These are phyloP conservation scores for Acronicta aceris DNA, from an alignment of 2,888 invertebrate genomes.

Conservation along the genomic window DNA sequence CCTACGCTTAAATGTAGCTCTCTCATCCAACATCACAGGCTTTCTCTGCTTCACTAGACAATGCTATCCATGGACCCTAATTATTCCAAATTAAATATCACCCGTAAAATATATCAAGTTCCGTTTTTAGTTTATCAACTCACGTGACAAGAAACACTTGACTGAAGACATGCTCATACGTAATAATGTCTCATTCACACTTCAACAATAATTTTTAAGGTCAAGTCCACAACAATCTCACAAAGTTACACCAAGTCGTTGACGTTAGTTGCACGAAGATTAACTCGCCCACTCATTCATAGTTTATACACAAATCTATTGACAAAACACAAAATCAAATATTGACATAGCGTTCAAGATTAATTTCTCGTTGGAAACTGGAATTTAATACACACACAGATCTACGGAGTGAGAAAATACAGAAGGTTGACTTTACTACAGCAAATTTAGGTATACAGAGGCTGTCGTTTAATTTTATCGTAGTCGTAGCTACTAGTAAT, in stretches of 20 bases:
- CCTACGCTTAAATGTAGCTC: not conserved
- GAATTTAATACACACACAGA: conserved; percentile 52
- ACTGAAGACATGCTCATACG: conserved; percentile 29
- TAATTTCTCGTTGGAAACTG: conserved; percentile 61
- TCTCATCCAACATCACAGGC: not conserved
- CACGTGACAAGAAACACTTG: conserved; percentile 46
- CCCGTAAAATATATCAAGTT: conserved; percentile 24
- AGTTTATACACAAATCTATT: conserved; percentile 52
- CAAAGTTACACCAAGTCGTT: conserved; percentile 34
- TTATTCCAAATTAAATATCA: conserved; percentile 23
- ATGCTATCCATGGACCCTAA: not conserved
- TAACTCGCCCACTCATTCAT: conserved; percentile 51
- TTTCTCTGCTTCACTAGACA: conserved; percentile 16
- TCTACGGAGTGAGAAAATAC: not conserved
- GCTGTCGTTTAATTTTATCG: not conserved
- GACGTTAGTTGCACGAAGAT: conserved; percentile 51
- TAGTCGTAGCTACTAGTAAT: conserved; percentile 1
- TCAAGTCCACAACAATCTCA: conserved; percentile 44
- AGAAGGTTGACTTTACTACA: conserved; percentile 26
- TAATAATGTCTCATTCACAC: conserved; percentile 42
- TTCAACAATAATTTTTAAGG: conserved; percentile 46
- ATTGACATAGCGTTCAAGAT: conserved; percentile 62
- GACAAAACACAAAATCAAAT: conserved; percentile 62
- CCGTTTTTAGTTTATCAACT: conserved; percentile 32
- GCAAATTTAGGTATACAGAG: not conserved